Evolutionary conservation across 2,113 vertebrate species (phyloP), one percentile per base, ranked within the genome.

Genomic region (Uria lomvia): DNA sequence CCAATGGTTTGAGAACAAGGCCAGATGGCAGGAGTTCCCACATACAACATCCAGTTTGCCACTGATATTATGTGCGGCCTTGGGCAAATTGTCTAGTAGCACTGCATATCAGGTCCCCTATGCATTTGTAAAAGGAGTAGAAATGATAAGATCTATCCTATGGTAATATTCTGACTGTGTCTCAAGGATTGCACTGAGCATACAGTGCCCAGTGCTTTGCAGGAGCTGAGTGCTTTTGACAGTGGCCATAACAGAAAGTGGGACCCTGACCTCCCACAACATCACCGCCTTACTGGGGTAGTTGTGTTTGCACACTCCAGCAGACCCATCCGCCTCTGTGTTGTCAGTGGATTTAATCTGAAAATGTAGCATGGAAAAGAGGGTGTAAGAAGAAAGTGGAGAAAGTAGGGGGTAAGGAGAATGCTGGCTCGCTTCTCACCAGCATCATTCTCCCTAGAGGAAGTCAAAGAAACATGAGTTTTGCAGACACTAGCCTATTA

Each of bases 401-500:
- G n/a, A 49, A 45, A 77, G 43, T 40, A 83, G 82, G 47, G 16
- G 8, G 5, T 65, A 87, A 78, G 42, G 80, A 47, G 60, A 92
- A 89, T 89, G 81, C 47, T 96, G 79, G 83, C 62, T 43, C 15
- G 2, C 66, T 90, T 95, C 45, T 78, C 59, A 73, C 55, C 80
- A 93, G 84, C 56, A 83, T 95, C 70, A 75, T 86, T 96, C 56
- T 94, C 84, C 80, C 81, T 71, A 78, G 96, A 96, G 87, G 92
- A 96, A 96, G 95, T 92, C 56, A 92, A 92, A 93, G 60, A 87
- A 94, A 62, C 74, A 94, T 19, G 43, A 70, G 62, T 96, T 98
- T 85, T 93, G n/a, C 90, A 97, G 93, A 93, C 94, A 81, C 78
- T 94, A 76, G 80, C 53, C 82, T 94, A 87, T 86, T 78, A 88